phyloP scores from a whole-genome alignment of 2,888 invertebrate genomes.

The Campopleginae sp. region DNA sequence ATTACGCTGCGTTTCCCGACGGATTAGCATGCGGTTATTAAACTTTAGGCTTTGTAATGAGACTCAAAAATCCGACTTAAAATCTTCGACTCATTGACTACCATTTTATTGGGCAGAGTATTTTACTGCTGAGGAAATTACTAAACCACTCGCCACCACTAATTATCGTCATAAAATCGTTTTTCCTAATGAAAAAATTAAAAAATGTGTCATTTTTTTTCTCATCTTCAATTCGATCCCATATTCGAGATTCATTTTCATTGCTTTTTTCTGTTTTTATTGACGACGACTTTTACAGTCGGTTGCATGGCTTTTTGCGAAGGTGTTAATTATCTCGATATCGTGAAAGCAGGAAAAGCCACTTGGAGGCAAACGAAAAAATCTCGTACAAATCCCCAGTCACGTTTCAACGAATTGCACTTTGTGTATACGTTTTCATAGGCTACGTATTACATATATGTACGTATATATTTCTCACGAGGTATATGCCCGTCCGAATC shows the following conservation, averaged over 20 bases:
- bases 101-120: background rate
- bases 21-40: background rate
- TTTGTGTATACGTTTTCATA: conserved; percentile 41
- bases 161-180: background rate
- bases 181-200: background rate
- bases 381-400: conserved; percentile 32
- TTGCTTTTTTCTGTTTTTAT: background rate
- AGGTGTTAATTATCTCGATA: background rate
- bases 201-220: background rate
- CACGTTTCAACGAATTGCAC: conserved; percentile 44
- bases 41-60: conserved; percentile 1
- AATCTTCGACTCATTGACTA: background rate
- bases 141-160: background rate
- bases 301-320: background rate
- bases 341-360: conserved; percentile 11
- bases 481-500: conserved; percentile 29
- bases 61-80: background rate
- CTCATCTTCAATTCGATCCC: background rate
- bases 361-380: conserved; percentile 27
- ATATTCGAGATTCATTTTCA: background rate
- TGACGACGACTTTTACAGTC: background rate
- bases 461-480: conserved; percentile 23
- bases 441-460: conserved; percentile 10
- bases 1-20: conserved; percentile 2
- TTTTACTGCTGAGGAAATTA: background rate